Base-by-base conservation (phyloP, 2,888 invertebrate species). In the Synanthedon myopaeformis region DNA sequence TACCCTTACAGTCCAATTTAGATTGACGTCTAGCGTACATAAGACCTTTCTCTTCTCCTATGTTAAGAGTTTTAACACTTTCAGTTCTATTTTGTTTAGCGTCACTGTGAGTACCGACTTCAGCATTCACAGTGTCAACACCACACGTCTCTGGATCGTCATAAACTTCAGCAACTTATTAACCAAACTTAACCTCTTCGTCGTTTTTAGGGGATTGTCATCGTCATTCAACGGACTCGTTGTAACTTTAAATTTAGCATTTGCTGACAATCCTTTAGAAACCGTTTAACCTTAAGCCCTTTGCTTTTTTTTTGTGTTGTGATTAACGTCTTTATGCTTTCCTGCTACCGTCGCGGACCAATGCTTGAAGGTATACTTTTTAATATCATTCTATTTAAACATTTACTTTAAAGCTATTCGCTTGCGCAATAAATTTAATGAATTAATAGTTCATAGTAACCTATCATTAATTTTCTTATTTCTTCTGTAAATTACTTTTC, bases 301-400 rank as follows among this genome's bases (percentile, higher is more conserved):
- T 45, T 53, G 82, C 82, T 82, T 83, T 35, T 35, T 35, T 35
- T 82, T 58, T 71, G 64, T 82, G 83, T 87, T 82, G 85, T 87
- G 62, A 76, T 70, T 87, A 87, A 87, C 73, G 75, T 82, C 82
- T 82, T 45, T 72, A 71, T 74, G 87, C 86, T 86, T 86, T 82
- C 78, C 83, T 79, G 83, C 79, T 80, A 79, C 76, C 79, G 79
- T 61, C 75, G 76, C 69, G 84, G 85, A 82, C 70, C 76, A 78
- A 78, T 77, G 85, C 84, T 83, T 86, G 57, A 81, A 87, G 87
- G 87, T 87, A 87, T 67, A 13, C 45, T 45, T 45, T 45, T 45
- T 45, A 45, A 45, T 13, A 6, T 45, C 45, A 45, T 45, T 45
- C 45, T 45, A 45, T 45, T 13, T 45, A 45, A 45, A 45, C 45